A percentile compares a stretch with the other conserved stretches of the same genome.
phyloP scores from a whole-genome alignment of 2,797 vertebrate genomes.

The Karalla daura region DNA sequence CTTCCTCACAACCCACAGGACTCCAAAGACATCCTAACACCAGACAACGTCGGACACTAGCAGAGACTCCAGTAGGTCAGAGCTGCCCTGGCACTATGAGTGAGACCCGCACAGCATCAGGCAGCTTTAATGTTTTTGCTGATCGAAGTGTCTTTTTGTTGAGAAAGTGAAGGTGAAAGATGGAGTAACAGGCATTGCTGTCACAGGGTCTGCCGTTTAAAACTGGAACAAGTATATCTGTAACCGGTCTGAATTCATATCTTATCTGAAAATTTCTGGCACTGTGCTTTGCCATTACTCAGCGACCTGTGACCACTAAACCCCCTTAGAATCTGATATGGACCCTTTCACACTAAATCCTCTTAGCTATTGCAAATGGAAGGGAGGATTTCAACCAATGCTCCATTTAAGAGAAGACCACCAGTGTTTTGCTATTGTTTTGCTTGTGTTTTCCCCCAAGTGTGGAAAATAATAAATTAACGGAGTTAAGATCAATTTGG shows the following conservation, averaged over 20 bases:
- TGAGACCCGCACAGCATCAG: no score
- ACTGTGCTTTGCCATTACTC: conserved; percentile 22
- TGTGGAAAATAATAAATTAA: conserved; percentile 8
- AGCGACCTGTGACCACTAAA: conserved; percentile 33
- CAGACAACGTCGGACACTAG: no score
- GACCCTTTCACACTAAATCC: conserved; percentile 33
- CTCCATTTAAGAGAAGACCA: conserved; percentile 14
- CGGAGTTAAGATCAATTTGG: conserved; percentile 29
- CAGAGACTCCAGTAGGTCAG: no score
- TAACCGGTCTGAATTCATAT: conserved; percentile 28
- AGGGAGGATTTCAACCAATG: conserved; percentile 27
- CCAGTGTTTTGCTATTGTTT: not conserved
- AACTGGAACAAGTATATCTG: conserved; percentile 19
- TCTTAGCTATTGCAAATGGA: conserved; percentile 33
- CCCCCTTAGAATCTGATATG: conserved; percentile 49
- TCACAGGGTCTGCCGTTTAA: conserved; percentile 13
- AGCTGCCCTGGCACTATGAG: no score
- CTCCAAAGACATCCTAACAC: no score
- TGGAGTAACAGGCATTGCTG: conserved; percentile 8
- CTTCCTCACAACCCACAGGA: no score
- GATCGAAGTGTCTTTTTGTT: conserved; percentile 4
- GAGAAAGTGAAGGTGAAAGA: conserved; percentile 33
- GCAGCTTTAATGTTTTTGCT: no score
- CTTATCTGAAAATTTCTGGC: conserved; percentile 29
- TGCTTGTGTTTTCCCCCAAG: not conserved